Conservation (phyloP, 2,797 vertebrate genomes). For the Anomalospiza imberbis region DNA sequence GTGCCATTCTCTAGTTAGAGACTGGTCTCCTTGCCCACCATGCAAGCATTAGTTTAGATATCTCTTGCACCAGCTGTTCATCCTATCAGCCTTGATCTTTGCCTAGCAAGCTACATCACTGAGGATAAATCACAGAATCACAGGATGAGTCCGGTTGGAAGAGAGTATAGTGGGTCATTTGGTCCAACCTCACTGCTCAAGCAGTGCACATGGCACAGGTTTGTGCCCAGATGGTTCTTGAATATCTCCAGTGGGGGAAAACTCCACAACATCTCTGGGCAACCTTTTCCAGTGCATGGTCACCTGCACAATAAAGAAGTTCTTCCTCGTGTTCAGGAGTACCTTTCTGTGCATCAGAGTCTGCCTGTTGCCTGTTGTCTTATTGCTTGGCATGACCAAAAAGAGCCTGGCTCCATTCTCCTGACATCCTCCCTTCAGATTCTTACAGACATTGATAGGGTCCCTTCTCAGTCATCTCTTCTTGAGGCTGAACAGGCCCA, state of each 20-base stretch:
- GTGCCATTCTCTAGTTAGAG: background rate
- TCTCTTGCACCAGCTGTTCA: background rate
- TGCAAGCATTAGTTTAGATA: background rate
- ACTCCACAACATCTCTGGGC: background rate
- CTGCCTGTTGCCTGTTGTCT: background rate
- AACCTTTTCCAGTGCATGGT: background rate
- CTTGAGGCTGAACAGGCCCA: background rate
- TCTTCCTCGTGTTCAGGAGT: background rate
- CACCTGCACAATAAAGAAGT: background rate
- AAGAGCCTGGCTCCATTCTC: background rate
- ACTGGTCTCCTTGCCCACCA: rapidly evolving
- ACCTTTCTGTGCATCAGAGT: background rate
- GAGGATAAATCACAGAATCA: background rate
- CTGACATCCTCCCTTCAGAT: background rate
- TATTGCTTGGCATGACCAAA: background rate
- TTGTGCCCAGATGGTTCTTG: background rate
- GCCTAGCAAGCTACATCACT: background rate
- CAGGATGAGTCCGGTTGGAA: background rate
- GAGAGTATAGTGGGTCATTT: background rate
- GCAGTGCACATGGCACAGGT: background rate
- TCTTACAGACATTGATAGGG: too few relatives aligned
- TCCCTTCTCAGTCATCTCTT: background rate
- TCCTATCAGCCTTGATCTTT: background rate
- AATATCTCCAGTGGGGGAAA: background rate
- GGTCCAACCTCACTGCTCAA: background rate